These are phyloP conservation scores for Cynopterus brachyotis DNA, from an alignment of 2,113 vertebrate species.

Conservation along the genomic window DNA sequence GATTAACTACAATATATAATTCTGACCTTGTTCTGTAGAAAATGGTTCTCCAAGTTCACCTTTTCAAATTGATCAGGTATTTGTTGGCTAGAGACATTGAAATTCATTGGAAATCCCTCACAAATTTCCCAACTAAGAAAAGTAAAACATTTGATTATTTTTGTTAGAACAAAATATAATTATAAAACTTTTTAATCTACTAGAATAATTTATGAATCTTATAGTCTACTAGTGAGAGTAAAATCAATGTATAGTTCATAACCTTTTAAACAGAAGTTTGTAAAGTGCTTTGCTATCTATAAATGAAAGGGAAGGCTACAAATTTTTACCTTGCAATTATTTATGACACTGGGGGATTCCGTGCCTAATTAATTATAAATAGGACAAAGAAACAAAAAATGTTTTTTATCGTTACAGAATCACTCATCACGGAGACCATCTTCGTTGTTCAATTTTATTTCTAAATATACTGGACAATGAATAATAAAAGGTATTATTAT, in stretches of 20 bases:
- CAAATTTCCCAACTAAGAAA: constrained; percentile 71
- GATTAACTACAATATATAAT: background rate
- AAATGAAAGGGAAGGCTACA: background rate
- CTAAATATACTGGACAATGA: background rate
- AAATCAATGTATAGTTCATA: background rate
- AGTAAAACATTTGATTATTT: constrained; percentile 50
- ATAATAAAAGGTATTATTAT: background rate
- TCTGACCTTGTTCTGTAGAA: constrained; percentile 70
- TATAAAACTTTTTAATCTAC: background rate
- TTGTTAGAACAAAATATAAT: constrained; percentile 25
- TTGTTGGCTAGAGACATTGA: background rate
- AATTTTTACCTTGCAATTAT: background rate
- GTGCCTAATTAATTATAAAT: constrained; percentile 15
- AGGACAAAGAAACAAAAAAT: background rate
- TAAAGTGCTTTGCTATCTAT: background rate
- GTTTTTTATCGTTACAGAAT: background rate
- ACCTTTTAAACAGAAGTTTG: background rate
- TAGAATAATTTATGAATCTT: constrained; percentile 18
- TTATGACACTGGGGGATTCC: background rate
- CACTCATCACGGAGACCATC: background rate
- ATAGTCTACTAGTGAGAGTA: background rate
- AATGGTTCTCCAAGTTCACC: constrained; percentile 56
- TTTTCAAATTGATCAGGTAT: constrained; percentile 55
- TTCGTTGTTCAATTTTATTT: background rate
- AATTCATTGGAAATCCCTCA: constrained; percentile 61